Evolutionary conservation across 1,140 invertebrate species (phyloP).

Genomic region (Heliconius hermathena): DNA sequence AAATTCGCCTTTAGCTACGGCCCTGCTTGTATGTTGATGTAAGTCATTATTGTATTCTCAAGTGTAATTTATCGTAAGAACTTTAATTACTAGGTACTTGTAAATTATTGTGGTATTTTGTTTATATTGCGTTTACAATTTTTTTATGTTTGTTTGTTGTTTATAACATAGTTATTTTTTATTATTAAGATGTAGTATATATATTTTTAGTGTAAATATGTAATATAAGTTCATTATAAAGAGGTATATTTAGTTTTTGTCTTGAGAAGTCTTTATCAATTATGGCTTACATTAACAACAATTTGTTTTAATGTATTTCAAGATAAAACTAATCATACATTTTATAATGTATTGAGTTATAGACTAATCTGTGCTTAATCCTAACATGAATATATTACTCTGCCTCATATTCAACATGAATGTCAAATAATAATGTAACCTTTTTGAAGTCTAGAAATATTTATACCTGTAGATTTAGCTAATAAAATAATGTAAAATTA

Average conservation of each 20-base stretch:
- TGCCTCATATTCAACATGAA: constrained; percentile 2
- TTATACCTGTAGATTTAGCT: background rate
- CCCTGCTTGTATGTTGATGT: constrained; percentile 34
- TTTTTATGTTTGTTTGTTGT: background rate
- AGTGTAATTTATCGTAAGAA: background rate
- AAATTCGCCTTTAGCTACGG: background rate
- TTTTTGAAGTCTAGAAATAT: background rate
- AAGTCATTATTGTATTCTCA: constrained; percentile 5
- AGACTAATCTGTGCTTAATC: constrained; percentile 1
- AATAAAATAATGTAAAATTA: background rate
- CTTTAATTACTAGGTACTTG: background rate
- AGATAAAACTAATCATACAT: background rate
- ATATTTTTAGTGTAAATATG: background rate
- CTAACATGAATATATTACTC: background rate
- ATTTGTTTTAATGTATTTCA: background rate
- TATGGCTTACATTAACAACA: background rate
- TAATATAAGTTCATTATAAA: background rate
- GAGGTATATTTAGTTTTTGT: background rate
- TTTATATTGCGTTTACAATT: background rate
- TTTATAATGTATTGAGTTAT: background rate
- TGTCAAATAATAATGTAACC: background rate
- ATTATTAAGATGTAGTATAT: background rate
- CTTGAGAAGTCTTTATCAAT: background rate
- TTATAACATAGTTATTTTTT: background rate
- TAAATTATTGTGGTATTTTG: background rate